A percentile compares a stretch with the other conserved stretches of the same genome.
Conservation (phyloP, 2,888 invertebrate species). For the Panorpa germanica region DNA sequence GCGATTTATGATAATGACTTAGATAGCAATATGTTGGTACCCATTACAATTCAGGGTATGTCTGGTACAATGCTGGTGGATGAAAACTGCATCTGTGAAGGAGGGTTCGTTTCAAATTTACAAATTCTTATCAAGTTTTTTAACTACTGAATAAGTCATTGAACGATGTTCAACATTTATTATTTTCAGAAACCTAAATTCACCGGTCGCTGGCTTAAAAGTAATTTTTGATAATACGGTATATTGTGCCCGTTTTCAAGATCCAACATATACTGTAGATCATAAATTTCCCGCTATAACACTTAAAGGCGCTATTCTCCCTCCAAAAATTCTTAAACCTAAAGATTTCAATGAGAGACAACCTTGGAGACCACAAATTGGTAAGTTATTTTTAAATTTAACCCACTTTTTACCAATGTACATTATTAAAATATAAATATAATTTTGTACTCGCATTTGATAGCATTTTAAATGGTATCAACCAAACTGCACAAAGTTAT, state of each 20-base stretch:
- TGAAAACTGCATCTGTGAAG: conserved; percentile 42
- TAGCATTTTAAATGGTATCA: no score
- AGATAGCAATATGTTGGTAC: conserved; percentile 34
- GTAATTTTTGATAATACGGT: conserved; percentile 37
- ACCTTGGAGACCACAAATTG: conserved; percentile 61
- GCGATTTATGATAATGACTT: conserved; percentile 43
- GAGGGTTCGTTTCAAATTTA: conserved; percentile 32
- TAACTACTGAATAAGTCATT: conserved; percentile 11
- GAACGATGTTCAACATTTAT: no score
- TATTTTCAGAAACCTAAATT: conserved; percentile 36
- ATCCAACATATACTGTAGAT: conserved; percentile 56
- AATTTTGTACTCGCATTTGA: no score
- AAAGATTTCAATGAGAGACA: conserved; percentile 49
- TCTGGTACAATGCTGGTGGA: conserved; percentile 60
- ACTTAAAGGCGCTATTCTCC: conserved; percentile 45
- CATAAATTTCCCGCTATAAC: conserved; percentile 62
- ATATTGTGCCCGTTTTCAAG: conserved; percentile 51
- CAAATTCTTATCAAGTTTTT: background rate
- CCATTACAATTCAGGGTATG: conserved; percentile 59
- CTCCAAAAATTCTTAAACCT: conserved; percentile 60
- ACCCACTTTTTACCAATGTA: conserved; percentile 6
- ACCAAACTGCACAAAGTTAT: no score
- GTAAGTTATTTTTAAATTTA: conserved; percentile 22
- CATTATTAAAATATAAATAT: background rate
- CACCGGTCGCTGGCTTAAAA: conserved; percentile 51